A percentile compares a stretch with the other conserved stretches of the same genome.
Evolutionary conservation across 2,797 vertebrate species (phyloP).

Genomic region (Liasis olivaceus): DNA sequence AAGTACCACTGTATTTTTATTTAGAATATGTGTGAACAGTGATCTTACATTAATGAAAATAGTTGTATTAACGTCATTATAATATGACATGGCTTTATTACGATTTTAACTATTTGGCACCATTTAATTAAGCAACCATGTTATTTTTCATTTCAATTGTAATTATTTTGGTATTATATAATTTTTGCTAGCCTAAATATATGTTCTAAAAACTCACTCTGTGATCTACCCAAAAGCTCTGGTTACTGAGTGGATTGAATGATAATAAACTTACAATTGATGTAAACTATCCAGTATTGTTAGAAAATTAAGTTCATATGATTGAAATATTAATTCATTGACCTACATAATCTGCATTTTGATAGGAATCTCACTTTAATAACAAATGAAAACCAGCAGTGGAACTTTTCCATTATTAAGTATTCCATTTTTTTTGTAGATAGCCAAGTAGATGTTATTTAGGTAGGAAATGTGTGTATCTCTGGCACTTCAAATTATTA

Average conservation of each 20-base stretch:
- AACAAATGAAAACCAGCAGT: not conserved
- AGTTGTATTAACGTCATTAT: not conserved
- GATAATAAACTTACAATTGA: not conserved
- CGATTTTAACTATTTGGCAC: not conserved
- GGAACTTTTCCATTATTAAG: not conserved
- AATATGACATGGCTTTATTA: not conserved
- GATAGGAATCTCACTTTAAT: not conserved
- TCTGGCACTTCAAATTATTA: not conserved
- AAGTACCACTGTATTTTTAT: not conserved
- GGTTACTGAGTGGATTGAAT: not conserved
- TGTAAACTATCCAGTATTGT: not conserved
- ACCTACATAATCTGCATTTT: not conserved
- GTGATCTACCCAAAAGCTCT: not conserved
- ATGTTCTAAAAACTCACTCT: not conserved
- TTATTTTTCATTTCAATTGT: accelerated
- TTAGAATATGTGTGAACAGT: not conserved
- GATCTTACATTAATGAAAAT: not conserved
- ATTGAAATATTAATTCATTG: not conserved
- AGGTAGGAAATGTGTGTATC: not conserved
- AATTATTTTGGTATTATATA: not conserved
- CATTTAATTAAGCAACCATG: not conserved
- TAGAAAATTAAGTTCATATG: not conserved
- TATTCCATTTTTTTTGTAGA: not conserved
- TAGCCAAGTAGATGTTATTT: not conserved
- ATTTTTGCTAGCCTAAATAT: not conserved